Evolutionary conservation across 2,113 vertebrate genomes (phyloP), one percentile per base, ranked within the genome.

Genomic region (Hylia prasina): DNA sequence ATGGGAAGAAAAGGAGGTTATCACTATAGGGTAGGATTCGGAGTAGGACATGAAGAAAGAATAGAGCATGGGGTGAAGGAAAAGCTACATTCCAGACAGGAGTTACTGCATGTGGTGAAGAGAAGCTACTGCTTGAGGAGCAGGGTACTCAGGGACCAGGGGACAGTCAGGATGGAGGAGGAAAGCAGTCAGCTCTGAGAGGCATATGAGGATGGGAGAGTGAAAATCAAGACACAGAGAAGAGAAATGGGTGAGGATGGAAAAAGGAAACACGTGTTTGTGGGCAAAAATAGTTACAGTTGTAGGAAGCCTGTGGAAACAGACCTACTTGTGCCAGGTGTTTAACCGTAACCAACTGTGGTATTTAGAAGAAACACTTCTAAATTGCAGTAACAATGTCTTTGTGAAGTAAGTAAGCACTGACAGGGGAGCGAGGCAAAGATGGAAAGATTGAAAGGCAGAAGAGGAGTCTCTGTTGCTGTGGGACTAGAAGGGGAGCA

Each of bases 181-280:
- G 58, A 85, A 82, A 75, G 33, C 68, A 83, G 20, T 40, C 61
- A 82, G 30, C 70, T 87, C 56, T 87, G 35, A 87, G 63, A 85
- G 35, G 15, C 0, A 0, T 22, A 7, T 21, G 28, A 84, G 40
- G 88, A 96, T 71, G 23, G 37, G 11, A 48, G 47, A 83, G 25
- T 45, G 57, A 89, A 88, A 90, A 92, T 65, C 75, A 89, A 89
- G 80, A 95, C 17, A 37, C 61, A 57, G 33, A 65, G n/a, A 65
- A 75, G 31, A 86, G 4, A 91, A 82, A 85, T 66, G 82, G 88
- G 51, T 69, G 79, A 96, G 18, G 33, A 77, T 96, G 94, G 88
- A 96, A 96, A 96, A 89, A 95, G 92, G 93, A 97, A 96, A 87
- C 96, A 96, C 90, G 82, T 96, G 93, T 71, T 81, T 61, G 64